phyloP scores from a whole-genome alignment of 53 echinoderm and acorn worm species.

The Patiria pectinifera region DNA sequence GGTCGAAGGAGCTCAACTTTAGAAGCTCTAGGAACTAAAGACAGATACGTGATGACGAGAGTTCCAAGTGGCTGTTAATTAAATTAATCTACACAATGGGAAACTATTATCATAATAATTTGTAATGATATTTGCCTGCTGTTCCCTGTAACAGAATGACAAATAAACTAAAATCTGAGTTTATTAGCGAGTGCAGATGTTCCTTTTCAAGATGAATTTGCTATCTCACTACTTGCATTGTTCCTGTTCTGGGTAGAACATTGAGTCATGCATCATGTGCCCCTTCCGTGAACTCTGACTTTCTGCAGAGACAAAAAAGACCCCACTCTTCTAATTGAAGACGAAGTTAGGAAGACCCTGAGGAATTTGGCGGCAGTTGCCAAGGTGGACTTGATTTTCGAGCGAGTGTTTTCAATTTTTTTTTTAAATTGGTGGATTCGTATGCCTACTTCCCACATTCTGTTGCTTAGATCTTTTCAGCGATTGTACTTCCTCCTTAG shows the following conservation, averaged over 20 bases:
- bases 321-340: background rate
- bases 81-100: background rate
- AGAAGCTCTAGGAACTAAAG: no score
- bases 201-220: background rate
- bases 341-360: background rate
- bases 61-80: background rate
- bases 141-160: background rate
- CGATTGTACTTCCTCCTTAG: background rate
- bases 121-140: background rate
- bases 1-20: no score
- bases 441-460: background rate
- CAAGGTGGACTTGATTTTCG: background rate
- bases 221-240: conserved; percentile 12
- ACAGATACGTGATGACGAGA: no score
- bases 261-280: conserved; percentile 4
- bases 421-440: background rate
- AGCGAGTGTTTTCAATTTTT: background rate
- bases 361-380: background rate
- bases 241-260: background rate
- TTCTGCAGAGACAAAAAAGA: background rate
- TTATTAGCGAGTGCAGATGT: conserved; percentile 1
- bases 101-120: background rate
- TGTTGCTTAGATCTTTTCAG: background rate
- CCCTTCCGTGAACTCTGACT: conserved; percentile 18
- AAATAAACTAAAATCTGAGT: background rate